These are phyloP conservation scores for Arctopsyche grandis DNA, from an alignment of 1,140 invertebrate species.

Conservation along the genomic window DNA sequence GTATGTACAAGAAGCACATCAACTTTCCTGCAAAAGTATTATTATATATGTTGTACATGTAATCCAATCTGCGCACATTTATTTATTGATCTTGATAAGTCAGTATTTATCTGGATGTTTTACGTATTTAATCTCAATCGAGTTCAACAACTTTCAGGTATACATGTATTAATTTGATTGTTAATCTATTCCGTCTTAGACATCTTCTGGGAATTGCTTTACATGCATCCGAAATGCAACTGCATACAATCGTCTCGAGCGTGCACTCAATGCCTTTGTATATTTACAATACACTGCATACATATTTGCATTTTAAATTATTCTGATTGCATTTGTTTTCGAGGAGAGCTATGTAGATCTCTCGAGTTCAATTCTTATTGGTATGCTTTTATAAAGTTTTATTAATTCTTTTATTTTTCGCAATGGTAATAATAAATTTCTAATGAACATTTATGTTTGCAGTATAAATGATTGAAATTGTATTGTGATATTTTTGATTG, in stretches of 20 bases:
- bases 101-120: no score
- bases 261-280: background rate
- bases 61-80: no score
- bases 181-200: constrained; percentile 19
- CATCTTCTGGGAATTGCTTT: constrained; percentile 6
- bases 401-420: no score
- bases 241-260: background rate
- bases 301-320: constrained; percentile 21
- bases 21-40: background rate
- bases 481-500: no score
- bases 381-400: no score
- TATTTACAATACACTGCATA: background rate
- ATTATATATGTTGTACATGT: background rate
- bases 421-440: no score
- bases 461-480: no score
- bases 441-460: no score
- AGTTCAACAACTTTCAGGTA: background rate
- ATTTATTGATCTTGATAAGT: no score
- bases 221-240: constrained; percentile 18
- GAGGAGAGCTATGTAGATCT: background rate
- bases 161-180: background rate
- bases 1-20: background rate
- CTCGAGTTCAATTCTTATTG: background rate
- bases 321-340: background rate
- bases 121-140: no score